Evolutionary conservation across 2,797 vertebrate species (phyloP).

Genomic region (Sternotherus odoratus): DNA sequence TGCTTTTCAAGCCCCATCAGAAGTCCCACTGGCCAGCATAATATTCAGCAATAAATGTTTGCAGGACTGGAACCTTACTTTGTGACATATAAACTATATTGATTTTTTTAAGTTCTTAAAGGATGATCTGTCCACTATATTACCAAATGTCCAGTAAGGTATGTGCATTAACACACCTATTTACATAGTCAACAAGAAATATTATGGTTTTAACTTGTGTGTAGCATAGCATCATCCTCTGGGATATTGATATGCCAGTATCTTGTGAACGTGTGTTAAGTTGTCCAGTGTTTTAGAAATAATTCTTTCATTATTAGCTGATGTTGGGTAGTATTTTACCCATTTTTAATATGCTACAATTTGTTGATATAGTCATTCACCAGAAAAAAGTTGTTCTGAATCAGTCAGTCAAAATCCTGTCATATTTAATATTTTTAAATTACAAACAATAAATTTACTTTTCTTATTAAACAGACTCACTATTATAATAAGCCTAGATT

Average conservation of each 20-base stretch:
- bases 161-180: background rate
- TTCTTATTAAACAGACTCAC: background rate
- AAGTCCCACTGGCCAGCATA: background rate
- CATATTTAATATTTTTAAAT: background rate
- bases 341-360: background rate
- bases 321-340: background rate
- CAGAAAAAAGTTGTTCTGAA: background rate
- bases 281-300: background rate
- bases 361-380: background rate
- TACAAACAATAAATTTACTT: background rate
- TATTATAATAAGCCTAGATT: background rate
- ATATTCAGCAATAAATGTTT: background rate
- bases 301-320: background rate
- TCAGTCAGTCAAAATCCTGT: background rate
- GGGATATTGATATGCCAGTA: background rate
- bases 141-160: background rate
- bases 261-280: background rate
- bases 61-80: background rate
- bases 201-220: background rate
- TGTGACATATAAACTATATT: fast-evolving
- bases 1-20: background rate
- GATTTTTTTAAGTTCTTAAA: background rate
- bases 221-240: background rate
- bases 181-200: conserved; percentile 20
- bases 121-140: background rate